phyloP scores from a whole-genome alignment of 2,888 invertebrate genomes.

The Chaetogeoica ovagalla region DNA sequence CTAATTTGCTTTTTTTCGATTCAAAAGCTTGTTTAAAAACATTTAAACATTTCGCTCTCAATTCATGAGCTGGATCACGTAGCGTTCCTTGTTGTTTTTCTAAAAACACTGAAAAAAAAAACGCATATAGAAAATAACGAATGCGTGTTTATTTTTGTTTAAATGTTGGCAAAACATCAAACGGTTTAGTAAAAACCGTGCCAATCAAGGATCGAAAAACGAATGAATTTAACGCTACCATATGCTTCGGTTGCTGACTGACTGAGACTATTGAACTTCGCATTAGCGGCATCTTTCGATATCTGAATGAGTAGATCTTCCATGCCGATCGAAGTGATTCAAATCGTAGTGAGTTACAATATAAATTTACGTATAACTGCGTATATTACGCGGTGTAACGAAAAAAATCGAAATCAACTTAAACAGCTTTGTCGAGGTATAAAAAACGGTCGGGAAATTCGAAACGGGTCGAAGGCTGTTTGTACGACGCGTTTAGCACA shows the following conservation, averaged over 20 bases:
- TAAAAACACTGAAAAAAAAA: conserved; percentile 68
- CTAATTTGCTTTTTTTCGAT: conserved; percentile 81
- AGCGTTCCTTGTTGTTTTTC: conserved; percentile 77
- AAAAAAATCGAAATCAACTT: neutral
- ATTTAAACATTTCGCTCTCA: conserved; percentile 80
- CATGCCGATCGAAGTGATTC: conserved; percentile 63
- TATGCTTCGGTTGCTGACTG: conserved; percentile 85
- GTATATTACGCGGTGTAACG: neutral
- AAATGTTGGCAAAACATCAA: no score
- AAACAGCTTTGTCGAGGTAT: no score
- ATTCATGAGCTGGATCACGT: conserved; percentile 79
- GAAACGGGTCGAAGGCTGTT: neutral
- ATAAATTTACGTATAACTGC: no score
- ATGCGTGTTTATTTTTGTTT: neutral
- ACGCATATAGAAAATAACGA: neutral
- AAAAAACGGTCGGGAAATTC: neutral
- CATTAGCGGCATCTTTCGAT: conserved; percentile 80
- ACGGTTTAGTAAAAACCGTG: neutral
- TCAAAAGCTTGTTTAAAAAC: conserved; percentile 86
- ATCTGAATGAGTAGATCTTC: conserved; percentile 85
- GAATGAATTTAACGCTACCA: conserved; percentile 65
- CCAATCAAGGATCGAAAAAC: neutral
- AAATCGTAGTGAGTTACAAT: neutral
- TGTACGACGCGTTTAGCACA: neutral
- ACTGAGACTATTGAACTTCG: conserved; percentile 74